A percentile compares a stretch with the other conserved stretches of the same genome.
phyloP scores from a whole-genome alignment of 92 coral and sea anemone genomes.

The Umimayanthus chanpuru region DNA sequence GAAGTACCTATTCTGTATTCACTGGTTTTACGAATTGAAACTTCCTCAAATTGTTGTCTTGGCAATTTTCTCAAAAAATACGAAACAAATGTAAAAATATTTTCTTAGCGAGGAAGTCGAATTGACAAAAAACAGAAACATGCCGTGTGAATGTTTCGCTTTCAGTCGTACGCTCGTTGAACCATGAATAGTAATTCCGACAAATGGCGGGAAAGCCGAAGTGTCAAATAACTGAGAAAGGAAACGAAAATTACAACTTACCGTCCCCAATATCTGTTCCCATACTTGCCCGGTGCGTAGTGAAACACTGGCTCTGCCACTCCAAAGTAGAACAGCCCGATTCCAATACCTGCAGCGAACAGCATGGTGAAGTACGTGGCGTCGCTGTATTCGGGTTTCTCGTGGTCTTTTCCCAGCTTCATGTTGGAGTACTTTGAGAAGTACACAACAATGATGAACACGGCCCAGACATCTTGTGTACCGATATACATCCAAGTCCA shows the following conservation, averaged over 20 bases:
- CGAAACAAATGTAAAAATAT: background rate
- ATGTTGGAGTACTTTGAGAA: constrained; percentile 56
- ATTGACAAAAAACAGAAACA: background rate
- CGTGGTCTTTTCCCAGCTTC: constrained; percentile 57
- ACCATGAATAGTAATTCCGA: background rate
- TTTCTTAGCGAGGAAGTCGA: background rate
- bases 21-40: background rate
- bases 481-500: constrained; percentile 59
- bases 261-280: constrained; percentile 60
- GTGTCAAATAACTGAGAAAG: background rate
- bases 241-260: constrained; percentile 5
- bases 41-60: too few species aligned
- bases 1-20: too few species aligned
- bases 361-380: constrained; percentile 58
- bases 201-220: background rate
- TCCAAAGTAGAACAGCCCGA: constrained; percentile 58
- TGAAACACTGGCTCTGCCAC: constrained; percentile 54
- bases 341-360: constrained; percentile 56
- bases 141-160: background rate
- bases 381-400: constrained; percentile 52
- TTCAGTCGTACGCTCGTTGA: background rate
- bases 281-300: constrained; percentile 43
- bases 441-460: constrained; percentile 44
- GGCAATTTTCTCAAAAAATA: too few species aligned
- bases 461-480: constrained; percentile 54